A percentile compares a stretch with the other conserved stretches of the same genome.
Evolutionary conservation across 2,888 invertebrate species (phyloP).

Genomic region (Apodemia mormo): DNA sequence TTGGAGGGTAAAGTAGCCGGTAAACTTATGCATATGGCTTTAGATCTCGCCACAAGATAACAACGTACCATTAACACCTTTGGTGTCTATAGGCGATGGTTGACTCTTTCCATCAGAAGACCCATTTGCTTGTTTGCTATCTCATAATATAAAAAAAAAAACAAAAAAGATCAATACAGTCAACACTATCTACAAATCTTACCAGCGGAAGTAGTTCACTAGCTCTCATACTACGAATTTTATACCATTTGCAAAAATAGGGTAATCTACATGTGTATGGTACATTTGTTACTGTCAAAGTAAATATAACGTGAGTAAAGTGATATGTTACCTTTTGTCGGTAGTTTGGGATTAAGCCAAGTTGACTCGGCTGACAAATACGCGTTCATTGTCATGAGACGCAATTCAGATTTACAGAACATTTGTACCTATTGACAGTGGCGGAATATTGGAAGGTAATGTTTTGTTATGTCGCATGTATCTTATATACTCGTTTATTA

Average conservation of each 20-base stretch:
- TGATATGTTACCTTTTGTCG: slow-evolving; percentile 62
- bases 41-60: no score
- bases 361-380: slow-evolving; percentile 59
- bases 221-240: not conserved
- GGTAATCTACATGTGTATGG: slow-evolving; percentile 36
- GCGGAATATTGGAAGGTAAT: slow-evolving; percentile 1
- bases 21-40: no score
- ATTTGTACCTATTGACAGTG: slow-evolving; percentile 22
- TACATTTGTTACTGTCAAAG: slow-evolving; percentile 58
- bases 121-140: no score
- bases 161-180: no score
- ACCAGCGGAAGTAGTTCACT: not conserved
- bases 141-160: no score
- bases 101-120: no score
- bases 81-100: no score
- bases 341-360: slow-evolving; percentile 70
- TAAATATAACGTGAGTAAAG: slow-evolving; percentile 62
- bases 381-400: slow-evolving; percentile 49
- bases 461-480: not conserved
- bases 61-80: no score
- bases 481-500: no score
- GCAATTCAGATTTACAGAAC: slow-evolving; percentile 44
- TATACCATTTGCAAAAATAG: not conserved
- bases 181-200: not conserved
- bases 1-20: no score